These are phyloP conservation scores for Calcarius ornatus DNA, from an alignment of 2,113 vertebrate species.

Conservation along the genomic window DNA sequence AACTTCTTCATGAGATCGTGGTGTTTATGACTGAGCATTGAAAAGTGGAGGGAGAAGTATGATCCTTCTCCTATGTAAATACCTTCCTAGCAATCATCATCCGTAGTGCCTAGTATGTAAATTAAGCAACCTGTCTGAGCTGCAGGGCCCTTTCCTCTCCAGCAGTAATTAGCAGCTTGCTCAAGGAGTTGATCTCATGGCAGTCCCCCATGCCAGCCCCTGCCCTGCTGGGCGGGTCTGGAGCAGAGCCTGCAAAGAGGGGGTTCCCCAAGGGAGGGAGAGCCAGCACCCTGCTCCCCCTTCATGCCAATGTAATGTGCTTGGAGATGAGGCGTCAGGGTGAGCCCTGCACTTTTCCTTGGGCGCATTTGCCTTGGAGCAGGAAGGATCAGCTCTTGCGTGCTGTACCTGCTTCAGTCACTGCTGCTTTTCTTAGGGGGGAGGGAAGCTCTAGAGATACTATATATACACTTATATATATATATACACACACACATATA, in stretches of 20 bases:
- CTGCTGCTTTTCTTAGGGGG: slow-evolving; percentile 31
- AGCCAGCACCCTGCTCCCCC: neutral
- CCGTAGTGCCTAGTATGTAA: slow-evolving; percentile 59
- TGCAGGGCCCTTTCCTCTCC: slow-evolving; percentile 6
- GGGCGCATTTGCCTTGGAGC: neutral
- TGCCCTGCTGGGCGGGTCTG: neutral
- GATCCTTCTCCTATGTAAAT: slow-evolving; percentile 42
- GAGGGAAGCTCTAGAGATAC: slow-evolving; percentile 5
- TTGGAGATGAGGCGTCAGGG: neutral
- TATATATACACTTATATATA: slow-evolving; percentile 15
- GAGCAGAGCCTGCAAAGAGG: too few relatives aligned
- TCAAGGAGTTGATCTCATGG: neutral
- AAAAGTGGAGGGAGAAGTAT: neutral
- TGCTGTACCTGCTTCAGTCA: slow-evolving; percentile 26
- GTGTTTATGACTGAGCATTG: neutral
- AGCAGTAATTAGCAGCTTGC: neutral
- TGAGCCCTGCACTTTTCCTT: neutral
- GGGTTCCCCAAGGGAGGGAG: neutral
- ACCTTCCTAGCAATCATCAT: slow-evolving; percentile 41
- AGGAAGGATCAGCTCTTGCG: neutral
- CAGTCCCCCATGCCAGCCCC: neutral
- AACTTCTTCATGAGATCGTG: neutral
- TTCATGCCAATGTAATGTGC: neutral
- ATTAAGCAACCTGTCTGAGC: slow-evolving; percentile 22
- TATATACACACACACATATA: neutral